Evolutionary conservation across 2,113 vertebrate species (phyloP), one percentile per base, ranked within the genome.

Genomic region (Poicephalus gulielmi): DNA sequence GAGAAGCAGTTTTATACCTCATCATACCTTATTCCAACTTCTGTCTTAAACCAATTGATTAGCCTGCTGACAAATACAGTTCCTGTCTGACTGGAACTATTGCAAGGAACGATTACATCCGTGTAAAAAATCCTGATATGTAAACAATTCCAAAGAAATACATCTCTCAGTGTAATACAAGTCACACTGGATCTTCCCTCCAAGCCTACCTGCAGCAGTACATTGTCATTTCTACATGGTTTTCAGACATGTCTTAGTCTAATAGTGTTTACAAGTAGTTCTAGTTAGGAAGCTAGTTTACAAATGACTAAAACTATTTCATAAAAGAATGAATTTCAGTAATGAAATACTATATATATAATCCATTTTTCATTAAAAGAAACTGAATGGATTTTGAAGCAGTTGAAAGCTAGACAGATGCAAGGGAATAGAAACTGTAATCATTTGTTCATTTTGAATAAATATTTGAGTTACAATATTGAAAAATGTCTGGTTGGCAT

Each of bases 361-460:
- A 74, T 47, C 43, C 13, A 86, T 88, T 92, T 94, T 88, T 86
- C 33, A 70, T 86, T 67, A 80, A 64, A 86, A 86, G 60, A 83
- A 63, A 59, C 4, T 6, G 9, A 70, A 69, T 46, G 10, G 6
- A 63, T 88, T 90, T 66, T 78, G 4, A 35, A 50, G 35, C 10
- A 47, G 10, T 80, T 70, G 83, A 75, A 91, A 83, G 8, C 24
- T 60, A 90, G 63, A 33, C 8, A 46, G 39, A 59, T 80, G 18
- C n/a, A 81, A 30, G 28, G 64, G 33, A 96, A 86, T 33, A 67
- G 31, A 50, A 66, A 77, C 13, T 53, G 53, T 68, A 85, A 91
- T 80, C 49, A 76, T 12, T 90, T 41, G 49, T 77, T 83, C 37
- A 70, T 80, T 95, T 83, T 90, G 47, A 86, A 83, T 89, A 95